Evolutionary conservation across 2,113 vertebrate species (phyloP), one percentile per base, ranked within the genome.

Genomic region (Takifugu flavidus): DNA sequence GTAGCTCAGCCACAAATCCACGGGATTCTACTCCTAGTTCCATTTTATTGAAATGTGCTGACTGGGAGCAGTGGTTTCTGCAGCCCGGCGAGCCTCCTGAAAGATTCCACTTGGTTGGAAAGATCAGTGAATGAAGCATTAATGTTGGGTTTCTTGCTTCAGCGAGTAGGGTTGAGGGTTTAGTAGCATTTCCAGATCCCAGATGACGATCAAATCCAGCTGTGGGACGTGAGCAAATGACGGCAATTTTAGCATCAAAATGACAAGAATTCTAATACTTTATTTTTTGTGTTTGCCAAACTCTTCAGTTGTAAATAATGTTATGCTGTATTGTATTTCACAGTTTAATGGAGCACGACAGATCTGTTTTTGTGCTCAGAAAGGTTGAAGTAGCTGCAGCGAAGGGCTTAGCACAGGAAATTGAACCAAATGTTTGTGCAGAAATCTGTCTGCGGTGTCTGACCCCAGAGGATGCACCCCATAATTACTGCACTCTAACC

Each of bases 31-130:
- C 72, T 77, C 68, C 77, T 85, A 63, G 83, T 87, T 82, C 74
- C 67, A 79, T 64, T 69, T 83, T 83, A 78, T 72, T 73, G 78
- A 80, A 86, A 86, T 83, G 71, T 83, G 78, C 78, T 86, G 82
- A 87, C 75, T 65, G 60, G 51, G 55, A 77, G 59, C 28, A 68
- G 62, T 70, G 66, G 73, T 68, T 75, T 73, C 59, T 82, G 78
- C 66, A 63, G 60, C 75, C 72, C 72, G 72, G 65, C 64, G 29
- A 51, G 64, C 49, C 56, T 66, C 68, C 61, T 63, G 54, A 78
- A 73, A 75, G 52, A 66, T 62, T 76, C 53, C 20, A 50, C 64
- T 85, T 65, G 53, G 62, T 52, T 65, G 29, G 29, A 31, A 12
- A 1, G 44, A 65, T 84, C 82, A 80, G 78, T 28, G 6, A 65